phyloP scores from a whole-genome alignment of 2,888 invertebrate genomes.

The Limnephilus lunatus region DNA sequence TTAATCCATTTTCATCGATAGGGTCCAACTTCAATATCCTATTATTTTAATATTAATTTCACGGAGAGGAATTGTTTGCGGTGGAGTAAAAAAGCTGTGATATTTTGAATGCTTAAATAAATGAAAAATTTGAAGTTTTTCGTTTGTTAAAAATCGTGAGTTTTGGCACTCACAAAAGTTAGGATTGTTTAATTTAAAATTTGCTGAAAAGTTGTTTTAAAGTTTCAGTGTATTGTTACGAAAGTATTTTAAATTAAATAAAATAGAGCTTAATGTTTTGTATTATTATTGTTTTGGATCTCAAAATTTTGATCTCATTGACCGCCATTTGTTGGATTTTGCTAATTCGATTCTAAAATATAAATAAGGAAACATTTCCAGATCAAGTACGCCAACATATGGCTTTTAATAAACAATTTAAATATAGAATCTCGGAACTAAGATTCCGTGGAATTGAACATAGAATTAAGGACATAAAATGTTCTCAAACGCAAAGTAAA shows the following conservation, averaged over 20 bases:
- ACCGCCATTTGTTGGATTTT: constrained; percentile 35
- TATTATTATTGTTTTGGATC: constrained; percentile 16
- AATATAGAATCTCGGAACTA: not conserved
- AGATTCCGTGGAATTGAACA: not conserved
- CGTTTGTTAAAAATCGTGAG: not conserved
- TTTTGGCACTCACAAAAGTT: not conserved
- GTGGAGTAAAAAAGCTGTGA: constrained; percentile 34
- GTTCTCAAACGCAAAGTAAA: not conserved
- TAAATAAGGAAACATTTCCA: not conserved
- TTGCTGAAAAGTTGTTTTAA: not conserved
- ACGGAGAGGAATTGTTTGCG: constrained; percentile 1
- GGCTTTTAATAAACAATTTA: not conserved
- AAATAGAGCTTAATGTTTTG: constrained; percentile 9
- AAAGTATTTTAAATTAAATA: constrained; percentile 33
- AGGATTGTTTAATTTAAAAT: not conserved
- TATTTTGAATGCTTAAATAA: constrained; percentile 35
- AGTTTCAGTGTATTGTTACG: constrained; percentile 8
- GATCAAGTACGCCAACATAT: not conserved
- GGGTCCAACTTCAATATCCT: not conserved
- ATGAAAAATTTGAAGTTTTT: not conserved
- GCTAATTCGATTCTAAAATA: not conserved
- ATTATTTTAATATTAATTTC: not conserved
- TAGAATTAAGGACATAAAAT: not conserved
- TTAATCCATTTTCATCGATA: not conserved
- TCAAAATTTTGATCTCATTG: constrained; percentile 34